Base-by-base conservation (phyloP, 2,113 vertebrate species). In the Malurus elegans region DNA sequence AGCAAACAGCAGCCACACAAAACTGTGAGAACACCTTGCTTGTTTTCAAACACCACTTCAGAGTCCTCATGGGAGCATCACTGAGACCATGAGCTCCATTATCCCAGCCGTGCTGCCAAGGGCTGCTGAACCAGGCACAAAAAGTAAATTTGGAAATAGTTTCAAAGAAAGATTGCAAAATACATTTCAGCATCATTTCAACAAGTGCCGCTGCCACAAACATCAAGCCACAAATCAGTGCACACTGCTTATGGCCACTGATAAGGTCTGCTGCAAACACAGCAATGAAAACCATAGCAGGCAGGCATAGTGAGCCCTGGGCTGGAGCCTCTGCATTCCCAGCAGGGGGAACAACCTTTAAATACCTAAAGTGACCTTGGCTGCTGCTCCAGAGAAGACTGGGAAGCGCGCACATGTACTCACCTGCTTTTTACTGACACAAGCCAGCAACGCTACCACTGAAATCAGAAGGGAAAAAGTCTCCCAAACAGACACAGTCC, bases 341-440 rank as follows among this genome's bases (percentile, higher is more conserved):
- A 56, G 32, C 12, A 20, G 10, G 32, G 16, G 34, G 24, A 88
- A 54, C 0, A 18, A 58, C 20, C 8, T 50, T 66, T 61, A 57
- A 61, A 83, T 26, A 65, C 12, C 36, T 31, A 17, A 75, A 73
- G 34, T 23, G 57, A 23, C 13, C 40, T 38, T 13, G 10, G 25
- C 0, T 4, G 4, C 29, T 58, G 38, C 31, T 42, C 31, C 48
- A 71, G 36, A 69, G 53, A 42, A 17, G 48, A 36, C 2, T 3
- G 8, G 8, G 32, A 67, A 13, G 38, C 25, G 71, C 29, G 2
- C 6, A 3, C 5, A 0, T 6, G 18, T 40, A 0, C 48, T 62
- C 76, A 69, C 42, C 38, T 8, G 0, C 11, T 12, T 47, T 85
- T 75, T 31, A 36, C 60, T 42, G 16, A 78, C 44, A 16, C 29